Evolutionary conservation across 2,888 invertebrate genomes (phyloP).

Genomic region (Catocala fraxini): DNA sequence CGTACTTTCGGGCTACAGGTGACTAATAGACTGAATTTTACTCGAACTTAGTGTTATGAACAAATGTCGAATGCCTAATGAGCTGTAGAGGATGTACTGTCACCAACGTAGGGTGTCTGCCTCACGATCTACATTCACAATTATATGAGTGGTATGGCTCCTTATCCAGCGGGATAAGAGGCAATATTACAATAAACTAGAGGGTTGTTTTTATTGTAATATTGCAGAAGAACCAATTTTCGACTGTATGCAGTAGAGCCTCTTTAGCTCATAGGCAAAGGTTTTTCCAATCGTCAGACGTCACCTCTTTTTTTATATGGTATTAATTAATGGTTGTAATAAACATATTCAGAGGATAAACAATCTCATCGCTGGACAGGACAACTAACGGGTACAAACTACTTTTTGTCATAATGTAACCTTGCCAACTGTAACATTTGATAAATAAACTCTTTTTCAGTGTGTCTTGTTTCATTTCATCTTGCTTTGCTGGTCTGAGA

Average conservation of each 20-base stretch:
- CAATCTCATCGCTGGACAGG: slow-evolving; percentile 43
- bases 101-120: too few relatives aligned
- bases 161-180: neutral
- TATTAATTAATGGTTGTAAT: slow-evolving; percentile 21
- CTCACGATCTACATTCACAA: neutral
- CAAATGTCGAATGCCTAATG: slow-evolving; percentile 18
- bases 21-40: slow-evolving; percentile 49
- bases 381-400: slow-evolving; percentile 48
- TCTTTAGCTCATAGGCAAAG: neutral
- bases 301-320: slow-evolving; percentile 12
- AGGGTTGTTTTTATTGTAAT: too few relatives aligned
- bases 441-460: slow-evolving; percentile 49
- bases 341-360: slow-evolving; percentile 41
- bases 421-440: slow-evolving; percentile 53
- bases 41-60: slow-evolving; percentile 35
- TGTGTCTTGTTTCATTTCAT: slow-evolving; percentile 20
- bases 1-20: slow-evolving; percentile 29
- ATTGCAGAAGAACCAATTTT: too few relatives aligned
- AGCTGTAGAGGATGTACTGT: slow-evolving; percentile 11
- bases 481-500: too few relatives aligned
- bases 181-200: neutral
- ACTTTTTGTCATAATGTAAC: slow-evolving; percentile 43
- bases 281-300: slow-evolving; percentile 12
- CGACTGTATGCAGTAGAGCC: too few relatives aligned
- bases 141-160: neutral